Conservation (phyloP, 2,797 vertebrate genomes). For the Megalops cyprinoides region DNA sequence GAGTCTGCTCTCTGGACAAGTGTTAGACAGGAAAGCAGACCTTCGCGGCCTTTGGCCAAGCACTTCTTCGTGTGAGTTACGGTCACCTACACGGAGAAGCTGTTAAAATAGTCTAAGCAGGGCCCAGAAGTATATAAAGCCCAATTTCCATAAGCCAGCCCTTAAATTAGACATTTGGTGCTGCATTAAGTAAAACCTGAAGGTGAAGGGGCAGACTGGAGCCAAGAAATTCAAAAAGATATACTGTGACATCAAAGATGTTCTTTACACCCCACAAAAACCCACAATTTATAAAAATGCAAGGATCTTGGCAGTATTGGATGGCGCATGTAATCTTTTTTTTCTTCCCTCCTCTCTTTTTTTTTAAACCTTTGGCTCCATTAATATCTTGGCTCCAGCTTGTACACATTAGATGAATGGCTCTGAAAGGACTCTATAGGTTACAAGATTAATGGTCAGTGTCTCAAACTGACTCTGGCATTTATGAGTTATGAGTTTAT, state of each 20-base stretch:
- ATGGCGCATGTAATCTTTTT: constrained; percentile 36
- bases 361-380: constrained; percentile 26
- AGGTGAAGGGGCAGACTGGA: constrained; percentile 55
- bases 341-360: background rate
- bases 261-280: constrained; percentile 57
- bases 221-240: constrained; percentile 64
- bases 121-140: constrained; percentile 58
- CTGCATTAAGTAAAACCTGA: constrained; percentile 62
- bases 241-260: constrained; percentile 67
- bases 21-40: background rate
- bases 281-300: constrained; percentile 53
- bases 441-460: constrained; percentile 45
- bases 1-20: background rate
- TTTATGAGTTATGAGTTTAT: constrained; percentile 47
- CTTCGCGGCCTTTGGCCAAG: constrained; percentile 24
- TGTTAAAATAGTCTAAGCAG: constrained; percentile 42
- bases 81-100: constrained; percentile 39
- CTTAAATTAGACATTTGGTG: constrained; percentile 63
- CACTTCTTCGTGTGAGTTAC: constrained; percentile 54
- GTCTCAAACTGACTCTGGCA: constrained; percentile 38
- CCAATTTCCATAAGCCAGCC: constrained; percentile 65
- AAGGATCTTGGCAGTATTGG: constrained; percentile 36
- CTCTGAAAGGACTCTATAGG: constrained; percentile 18
- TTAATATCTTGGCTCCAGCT: constrained; percentile 39
- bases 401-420: constrained; percentile 42